Percentiles rank a stretch among this genome's conserved stretches.
phyloP scores from a whole-genome alignment of 2,113 vertebrate genomes.

The Alethe castanea region DNA sequence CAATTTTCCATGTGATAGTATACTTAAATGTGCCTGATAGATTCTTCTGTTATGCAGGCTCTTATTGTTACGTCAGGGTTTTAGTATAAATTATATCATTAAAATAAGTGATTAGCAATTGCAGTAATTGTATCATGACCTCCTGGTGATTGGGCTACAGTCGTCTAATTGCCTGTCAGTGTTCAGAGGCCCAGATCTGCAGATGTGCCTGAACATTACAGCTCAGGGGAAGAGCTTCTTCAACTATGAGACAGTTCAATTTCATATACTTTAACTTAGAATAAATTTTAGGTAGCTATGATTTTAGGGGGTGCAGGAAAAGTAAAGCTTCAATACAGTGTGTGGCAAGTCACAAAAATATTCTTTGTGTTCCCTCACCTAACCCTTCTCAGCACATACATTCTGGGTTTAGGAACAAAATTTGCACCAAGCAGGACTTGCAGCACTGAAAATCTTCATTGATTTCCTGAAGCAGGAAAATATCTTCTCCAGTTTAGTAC shows the following conservation, averaged over 20 bases:
- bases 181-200: neutral
- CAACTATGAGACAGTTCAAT: neutral
- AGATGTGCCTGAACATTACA: neutral
- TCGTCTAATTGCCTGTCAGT: neutral
- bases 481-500: neutral
- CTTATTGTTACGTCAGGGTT: neutral
- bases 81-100: neutral
- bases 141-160: neutral
- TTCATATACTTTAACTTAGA: neutral
- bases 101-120: neutral
- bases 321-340: neutral
- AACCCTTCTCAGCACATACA: neutral
- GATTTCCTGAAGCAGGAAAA: neutral
- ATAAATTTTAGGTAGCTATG: neutral
- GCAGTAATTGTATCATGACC: neutral
- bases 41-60: neutral
- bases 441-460: neutral
- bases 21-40: neutral
- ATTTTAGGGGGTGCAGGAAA: neutral
- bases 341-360: neutral
- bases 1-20: neutral
- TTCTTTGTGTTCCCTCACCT: neutral
- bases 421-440: neutral
- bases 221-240: neutral
- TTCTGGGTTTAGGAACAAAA: neutral